Percentiles rank a stretch among this genome's conserved stretches.
Conservation (phyloP, 2,797 vertebrate genomes). For the Anisognathus igniventris region DNA sequence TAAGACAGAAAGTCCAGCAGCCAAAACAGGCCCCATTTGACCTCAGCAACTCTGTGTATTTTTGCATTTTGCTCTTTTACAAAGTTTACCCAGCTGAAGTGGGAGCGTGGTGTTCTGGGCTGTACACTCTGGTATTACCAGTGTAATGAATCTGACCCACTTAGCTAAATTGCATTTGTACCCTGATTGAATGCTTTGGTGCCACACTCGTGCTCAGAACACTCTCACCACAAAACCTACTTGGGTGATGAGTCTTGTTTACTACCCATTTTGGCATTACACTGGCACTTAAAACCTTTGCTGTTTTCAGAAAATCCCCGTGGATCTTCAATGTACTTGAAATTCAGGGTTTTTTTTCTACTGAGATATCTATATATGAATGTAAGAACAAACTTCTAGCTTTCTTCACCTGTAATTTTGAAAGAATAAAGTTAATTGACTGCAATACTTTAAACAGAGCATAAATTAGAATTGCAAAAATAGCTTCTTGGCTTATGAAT, state of each 20-base stretch:
- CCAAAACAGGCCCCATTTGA: neutral
- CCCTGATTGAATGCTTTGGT: neutral
- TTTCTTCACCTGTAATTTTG: neutral
- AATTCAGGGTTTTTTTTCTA: neutral
- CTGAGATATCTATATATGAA: neutral
- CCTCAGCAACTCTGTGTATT: neutral
- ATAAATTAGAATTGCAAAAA: slow-evolving; percentile 22
- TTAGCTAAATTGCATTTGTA: neutral
- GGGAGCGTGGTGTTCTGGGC: neutral
- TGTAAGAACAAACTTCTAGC: neutral
- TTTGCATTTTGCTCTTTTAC: neutral
- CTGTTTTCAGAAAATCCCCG: neutral
- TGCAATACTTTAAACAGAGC: neutral
- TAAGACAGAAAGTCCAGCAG: neutral
- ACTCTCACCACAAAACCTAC: neutral
- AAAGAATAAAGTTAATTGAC: neutral
- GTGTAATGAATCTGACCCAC: neutral
- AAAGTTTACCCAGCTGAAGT: neutral
- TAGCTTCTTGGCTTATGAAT: neutral
- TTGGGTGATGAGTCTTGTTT: neutral
- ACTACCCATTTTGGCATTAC: neutral
- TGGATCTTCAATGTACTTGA: neutral
- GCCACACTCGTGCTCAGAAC: neutral
- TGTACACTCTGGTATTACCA: neutral
- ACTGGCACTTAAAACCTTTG: neutral